Conservation (phyloP, 2,113 vertebrate species). For the Mus pahari region DNA sequence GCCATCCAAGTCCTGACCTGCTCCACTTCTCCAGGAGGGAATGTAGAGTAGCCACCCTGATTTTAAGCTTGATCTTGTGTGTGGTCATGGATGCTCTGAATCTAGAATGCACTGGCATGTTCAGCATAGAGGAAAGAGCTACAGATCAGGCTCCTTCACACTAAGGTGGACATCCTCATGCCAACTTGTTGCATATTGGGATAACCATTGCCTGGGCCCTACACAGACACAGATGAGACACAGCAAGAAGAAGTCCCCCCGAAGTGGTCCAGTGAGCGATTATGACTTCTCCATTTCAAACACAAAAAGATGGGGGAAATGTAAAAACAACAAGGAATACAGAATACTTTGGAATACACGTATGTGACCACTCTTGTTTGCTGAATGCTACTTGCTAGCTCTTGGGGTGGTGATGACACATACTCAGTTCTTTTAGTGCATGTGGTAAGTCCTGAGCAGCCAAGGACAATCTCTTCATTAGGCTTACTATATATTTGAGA, state of each 20-base stretch:
- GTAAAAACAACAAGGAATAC: background rate
- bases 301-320: background rate
- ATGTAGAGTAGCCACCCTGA: background rate
- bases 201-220: background rate
- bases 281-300: constrained; percentile 8
- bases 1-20: background rate
- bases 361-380: background rate
- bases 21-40: background rate
- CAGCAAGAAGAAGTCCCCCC: background rate
- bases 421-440: background rate
- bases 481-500: background rate
- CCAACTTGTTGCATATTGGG: background rate
- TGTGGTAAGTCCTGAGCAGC: background rate
- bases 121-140: background rate
- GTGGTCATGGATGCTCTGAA: background rate
- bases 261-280: background rate
- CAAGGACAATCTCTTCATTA: background rate
- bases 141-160: background rate
- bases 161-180: background rate
- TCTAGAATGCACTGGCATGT: background rate
- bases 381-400: background rate
- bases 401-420: background rate
- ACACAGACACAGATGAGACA: background rate
- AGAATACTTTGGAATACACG: background rate
- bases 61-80: background rate